These are phyloP conservation scores for Gopherus flavomarginatus DNA, from an alignment of 2,113 vertebrate species.

Conservation along the genomic window DNA sequence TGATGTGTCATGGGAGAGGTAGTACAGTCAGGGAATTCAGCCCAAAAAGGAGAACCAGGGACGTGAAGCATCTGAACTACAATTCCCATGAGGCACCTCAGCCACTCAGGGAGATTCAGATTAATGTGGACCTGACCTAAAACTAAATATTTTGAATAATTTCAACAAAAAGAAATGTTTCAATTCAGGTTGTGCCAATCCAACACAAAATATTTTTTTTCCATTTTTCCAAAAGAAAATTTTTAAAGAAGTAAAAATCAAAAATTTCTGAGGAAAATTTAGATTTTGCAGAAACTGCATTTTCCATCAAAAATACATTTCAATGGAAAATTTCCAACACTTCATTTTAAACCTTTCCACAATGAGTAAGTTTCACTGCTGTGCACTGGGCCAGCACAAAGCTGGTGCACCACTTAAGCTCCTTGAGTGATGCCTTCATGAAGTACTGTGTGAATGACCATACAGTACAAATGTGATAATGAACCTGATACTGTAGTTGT, in stretches of 20 bases:
- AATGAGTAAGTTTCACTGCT: too few relatives aligned
- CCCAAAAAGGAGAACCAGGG: not conserved
- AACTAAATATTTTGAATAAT: not conserved
- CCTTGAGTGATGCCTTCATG: not conserved
- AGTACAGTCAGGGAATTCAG: not conserved
- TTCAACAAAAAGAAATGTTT: not conserved
- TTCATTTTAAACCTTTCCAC: not conserved
- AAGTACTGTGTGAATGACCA: not conserved
- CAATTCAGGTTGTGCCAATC: not conserved
- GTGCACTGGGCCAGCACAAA: not conserved
- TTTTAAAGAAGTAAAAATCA: not conserved
- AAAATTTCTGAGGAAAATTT: not conserved
- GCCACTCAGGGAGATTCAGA: not conserved
- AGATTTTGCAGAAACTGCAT: not conserved
- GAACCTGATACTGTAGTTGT: not conserved
- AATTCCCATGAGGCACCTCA: not conserved
- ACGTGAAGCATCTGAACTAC: not conserved
- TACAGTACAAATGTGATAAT: not conserved
- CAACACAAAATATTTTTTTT: not conserved
- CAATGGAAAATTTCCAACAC: not conserved
- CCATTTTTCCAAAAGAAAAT: not conserved
- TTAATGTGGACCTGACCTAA: not conserved
- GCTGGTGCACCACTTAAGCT: not conserved
- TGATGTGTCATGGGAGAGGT: not conserved
- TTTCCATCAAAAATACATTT: not conserved